phyloP scores from a whole-genome alignment of 1,140 invertebrate genomes.

The Drosophila auraria region DNA sequence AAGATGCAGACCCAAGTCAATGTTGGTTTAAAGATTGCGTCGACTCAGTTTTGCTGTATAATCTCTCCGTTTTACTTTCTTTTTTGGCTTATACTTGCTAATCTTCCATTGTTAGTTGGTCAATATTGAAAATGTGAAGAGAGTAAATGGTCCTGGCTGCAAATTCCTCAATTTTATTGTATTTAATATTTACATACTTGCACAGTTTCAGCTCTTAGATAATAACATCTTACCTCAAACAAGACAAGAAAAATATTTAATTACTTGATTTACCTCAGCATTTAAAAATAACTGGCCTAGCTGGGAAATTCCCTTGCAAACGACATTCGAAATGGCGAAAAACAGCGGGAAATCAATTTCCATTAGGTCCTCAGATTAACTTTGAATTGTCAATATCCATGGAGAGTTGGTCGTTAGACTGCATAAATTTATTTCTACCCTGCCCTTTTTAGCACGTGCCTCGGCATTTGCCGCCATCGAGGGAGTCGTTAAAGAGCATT shows the following conservation, averaged over 20 bases:
- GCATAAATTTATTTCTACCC: constrained; percentile 29
- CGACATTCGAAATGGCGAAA: constrained; percentile 11
- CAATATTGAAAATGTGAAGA: constrained; percentile 63
- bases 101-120: constrained; percentile 19
- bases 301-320: background rate
- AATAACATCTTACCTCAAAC: background rate
- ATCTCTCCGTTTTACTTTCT: constrained; percentile 1
- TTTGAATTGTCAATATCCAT: constrained; percentile 35
- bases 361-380: constrained; percentile 58
- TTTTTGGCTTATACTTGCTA: constrained; percentile 29
- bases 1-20: constrained; percentile 41
- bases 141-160: constrained; percentile 22
- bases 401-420: constrained; percentile 39
- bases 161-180: constrained; percentile 14
- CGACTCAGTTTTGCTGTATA: constrained; percentile 3
- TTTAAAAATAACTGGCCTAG: constrained; percentile 7
- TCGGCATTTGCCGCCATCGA: constrained; percentile 32
- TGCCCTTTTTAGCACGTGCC: constrained; percentile 15
- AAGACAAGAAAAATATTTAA: constrained; percentile 8
- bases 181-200: constrained; percentile 3
- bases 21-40: constrained; percentile 27
- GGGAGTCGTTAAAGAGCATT: constrained; percentile 78
- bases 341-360: constrained; percentile 67
- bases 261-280: constrained; percentile 18
- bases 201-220: background rate